phyloP scores from a whole-genome alignment of 2,113 vertebrate species.

The Lamprologus tigripictilis region DNA sequence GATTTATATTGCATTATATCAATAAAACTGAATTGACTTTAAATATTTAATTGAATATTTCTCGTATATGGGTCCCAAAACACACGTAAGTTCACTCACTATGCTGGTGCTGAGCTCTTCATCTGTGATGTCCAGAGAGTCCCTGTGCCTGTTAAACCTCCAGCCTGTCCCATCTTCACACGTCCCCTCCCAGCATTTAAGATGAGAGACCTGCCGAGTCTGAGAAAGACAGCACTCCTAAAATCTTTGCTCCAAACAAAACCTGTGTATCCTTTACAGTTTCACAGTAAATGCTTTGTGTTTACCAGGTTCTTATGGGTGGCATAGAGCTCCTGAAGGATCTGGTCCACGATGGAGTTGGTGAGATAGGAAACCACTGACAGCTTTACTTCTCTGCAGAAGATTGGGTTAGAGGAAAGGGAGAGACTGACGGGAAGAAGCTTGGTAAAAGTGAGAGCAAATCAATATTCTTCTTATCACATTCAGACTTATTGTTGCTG shows the following conservation, averaged over 20 bases:
- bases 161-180: conserved; percentile 55
- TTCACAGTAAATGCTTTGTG: conserved; percentile 11
- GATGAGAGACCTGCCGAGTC: conserved; percentile 64
- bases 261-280: background rate
- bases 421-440: background rate
- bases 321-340: conserved; percentile 82
- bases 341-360: conserved; percentile 87
- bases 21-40: background rate
- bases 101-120: conserved; percentile 70
- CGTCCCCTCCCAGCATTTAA: conserved; percentile 58
- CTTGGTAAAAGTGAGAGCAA: conserved; percentile 13
- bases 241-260: background rate
- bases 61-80: fast-evolving
- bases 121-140: conserved; percentile 71
- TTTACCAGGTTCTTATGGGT: conserved; percentile 83
- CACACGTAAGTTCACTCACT: conserved; percentile 33
- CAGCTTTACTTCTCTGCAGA: conserved; percentile 81
- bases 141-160: conserved; percentile 64
- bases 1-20: background rate
- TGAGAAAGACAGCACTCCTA: background rate
- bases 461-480: conserved; percentile 33
- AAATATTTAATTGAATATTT: background rate
- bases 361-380: conserved; percentile 87
- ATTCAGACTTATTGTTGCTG: background rate
- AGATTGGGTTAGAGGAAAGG: background rate